Base-by-base conservation (phyloP, 2,888 invertebrate species). In the Drosophila testacea region DNA sequence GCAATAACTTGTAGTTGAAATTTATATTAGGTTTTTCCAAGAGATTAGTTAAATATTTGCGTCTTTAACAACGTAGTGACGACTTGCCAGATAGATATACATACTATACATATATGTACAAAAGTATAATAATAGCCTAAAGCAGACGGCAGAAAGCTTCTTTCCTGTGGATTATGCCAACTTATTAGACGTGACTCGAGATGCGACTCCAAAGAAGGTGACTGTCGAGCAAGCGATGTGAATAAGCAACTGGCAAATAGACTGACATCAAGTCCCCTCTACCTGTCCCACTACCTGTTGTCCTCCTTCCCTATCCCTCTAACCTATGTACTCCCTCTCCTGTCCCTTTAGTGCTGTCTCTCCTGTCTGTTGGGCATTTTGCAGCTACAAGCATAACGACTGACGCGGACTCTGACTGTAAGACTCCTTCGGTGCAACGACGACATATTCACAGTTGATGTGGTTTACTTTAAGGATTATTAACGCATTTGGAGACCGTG, bases 1-100 rank as follows among this genome's bases (percentile, higher is more conserved):
- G 86, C 83, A 83, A 82, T 86, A 82, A 82, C 77, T 82, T 83
- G 66, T 64, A 67, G 60, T 64, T 51, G 70, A 77, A 83, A 80
- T 83, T 68, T 85, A 85, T 85, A 82, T 82, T 68, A 70, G 63
- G 60, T 81, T 74, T 74, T 77, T 59, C 63, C 55, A 63, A 64
- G 46, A 60, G 69, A 77, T 77, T 77, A 60, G 55, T 55, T 66
- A 67, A 81, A 73, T 73, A 77, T 81, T 77, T 73, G 77, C 52
- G 46, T 32, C 63, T 64, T 66, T 32, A 42, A 36, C n/a, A 55
- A 30, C 1, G 32, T 42, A 42, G 34, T n/a, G 22, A 42, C 47
- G 28, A 36, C 41, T 46, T 42, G 32, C 44, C 42, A 42, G 48
- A n/a, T 11, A 11, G 16, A 16, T 30, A 9, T 30, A 38, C 13